Percentiles rank a stretch among this genome's conserved stretches.
phyloP scores from a whole-genome alignment of 2,113 vertebrate species.

The Apaloderma vittatum region DNA sequence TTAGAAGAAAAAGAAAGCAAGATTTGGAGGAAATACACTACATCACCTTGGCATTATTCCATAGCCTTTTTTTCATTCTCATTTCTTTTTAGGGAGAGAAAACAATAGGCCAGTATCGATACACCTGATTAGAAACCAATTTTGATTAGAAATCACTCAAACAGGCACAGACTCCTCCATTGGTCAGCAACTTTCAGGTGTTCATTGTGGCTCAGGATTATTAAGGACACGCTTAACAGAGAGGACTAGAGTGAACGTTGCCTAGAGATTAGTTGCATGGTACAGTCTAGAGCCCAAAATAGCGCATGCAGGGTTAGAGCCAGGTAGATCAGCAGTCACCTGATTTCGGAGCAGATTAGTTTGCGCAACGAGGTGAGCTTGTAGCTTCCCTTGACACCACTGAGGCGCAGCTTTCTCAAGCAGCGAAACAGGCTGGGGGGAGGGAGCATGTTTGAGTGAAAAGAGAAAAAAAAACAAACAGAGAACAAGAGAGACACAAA shows the following conservation, averaged over 20 bases:
- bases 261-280: conserved; percentile 39
- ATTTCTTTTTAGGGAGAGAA: neutral
- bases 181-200: neutral
- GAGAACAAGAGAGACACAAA: conserved; percentile 72
- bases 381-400: conserved; percentile 99
- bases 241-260: conserved; percentile 49
- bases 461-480: conserved; percentile 56
- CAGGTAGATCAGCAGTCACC: conserved; percentile 86
- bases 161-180: neutral
- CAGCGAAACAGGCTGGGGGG: conserved; percentile 91
- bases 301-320: conserved; percentile 82
- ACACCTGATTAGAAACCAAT: neutral
- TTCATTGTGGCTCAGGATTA: neutral
- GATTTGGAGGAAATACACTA: neutral
- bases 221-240: neutral
- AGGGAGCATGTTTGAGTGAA: conserved; percentile 62
- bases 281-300: conserved; percentile 50
- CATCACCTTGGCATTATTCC: neutral
- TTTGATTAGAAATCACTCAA: neutral
- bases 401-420: conserved; percentile 97
- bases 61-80: neutral
- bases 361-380: conserved; percentile 98
- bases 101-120: neutral
- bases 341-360: conserved; percentile 98
- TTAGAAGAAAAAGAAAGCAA: neutral